Evolutionary conservation across 2,113 vertebrate genomes (phyloP).

Genomic region (Electrona antarctica): DNA sequence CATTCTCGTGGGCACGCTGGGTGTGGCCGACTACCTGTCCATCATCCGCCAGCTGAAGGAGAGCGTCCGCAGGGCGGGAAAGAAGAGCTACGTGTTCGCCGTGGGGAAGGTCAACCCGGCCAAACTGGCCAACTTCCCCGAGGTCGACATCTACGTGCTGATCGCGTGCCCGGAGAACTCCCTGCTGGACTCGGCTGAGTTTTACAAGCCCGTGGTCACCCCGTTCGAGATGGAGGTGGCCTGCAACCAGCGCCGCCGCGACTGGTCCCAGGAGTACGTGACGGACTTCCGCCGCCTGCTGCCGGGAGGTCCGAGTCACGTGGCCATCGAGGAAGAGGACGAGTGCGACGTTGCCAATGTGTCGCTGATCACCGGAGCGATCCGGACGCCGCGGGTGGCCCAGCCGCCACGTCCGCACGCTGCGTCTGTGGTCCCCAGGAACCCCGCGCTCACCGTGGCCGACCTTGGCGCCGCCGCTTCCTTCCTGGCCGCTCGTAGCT

Average conservation of each 20-base stretch:
- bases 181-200: slow-evolving; percentile 84
- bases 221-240: slow-evolving; percentile 95
- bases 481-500: slow-evolving; percentile 89
- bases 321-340: slow-evolving; percentile 71
- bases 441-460: slow-evolving; percentile 72
- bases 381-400: slow-evolving; percentile 62
- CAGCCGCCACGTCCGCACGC: slow-evolving; percentile 22
- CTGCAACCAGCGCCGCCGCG: slow-evolving; percentile 89
- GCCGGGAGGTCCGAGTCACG: slow-evolving; percentile 85
- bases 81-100: slow-evolving; percentile 91
- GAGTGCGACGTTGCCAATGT: slow-evolving; percentile 74
- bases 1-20: slow-evolving; percentile 90
- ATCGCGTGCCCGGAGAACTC: slow-evolving; percentile 92
- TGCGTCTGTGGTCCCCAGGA: slow-evolving; percentile 80
- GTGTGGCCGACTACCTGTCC: slow-evolving; percentile 83
- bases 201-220: slow-evolving; percentile 88
- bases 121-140: slow-evolving; percentile 94
- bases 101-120: slow-evolving; percentile 91
- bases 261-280: slow-evolving; percentile 86
- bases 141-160: slow-evolving; percentile 93
- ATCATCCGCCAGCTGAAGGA: slow-evolving; percentile 87
- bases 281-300: slow-evolving; percentile 90
- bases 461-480: slow-evolving; percentile 89
- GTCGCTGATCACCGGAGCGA: slow-evolving; percentile 89
- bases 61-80: slow-evolving; percentile 82